These are phyloP conservation scores for Pitta sordida DNA, from an alignment of 2,113 vertebrate genomes.

Conservation along the genomic window DNA sequence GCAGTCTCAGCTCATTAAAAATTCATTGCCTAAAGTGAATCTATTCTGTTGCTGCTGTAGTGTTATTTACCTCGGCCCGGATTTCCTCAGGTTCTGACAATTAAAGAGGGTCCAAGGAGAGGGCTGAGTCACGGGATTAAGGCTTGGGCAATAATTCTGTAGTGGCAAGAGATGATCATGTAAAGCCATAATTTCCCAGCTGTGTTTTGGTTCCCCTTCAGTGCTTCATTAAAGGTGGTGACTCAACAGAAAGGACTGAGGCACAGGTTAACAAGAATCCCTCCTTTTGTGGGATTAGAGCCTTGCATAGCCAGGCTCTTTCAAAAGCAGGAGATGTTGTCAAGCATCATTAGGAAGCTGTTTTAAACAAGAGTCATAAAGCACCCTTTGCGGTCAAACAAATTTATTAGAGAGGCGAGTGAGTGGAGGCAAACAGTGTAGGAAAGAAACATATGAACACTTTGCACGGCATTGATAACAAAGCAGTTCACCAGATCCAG, in stretches of 20 bases:
- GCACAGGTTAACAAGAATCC: conserved; percentile 64
- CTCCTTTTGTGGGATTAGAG: conserved; percentile 66
- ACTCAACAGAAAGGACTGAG: conserved; percentile 56
- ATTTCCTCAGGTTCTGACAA: conserved; percentile 66
- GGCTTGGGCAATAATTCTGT: conserved; percentile 51
- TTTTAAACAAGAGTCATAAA: conserved; percentile 63
- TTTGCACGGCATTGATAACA: conserved; percentile 51
- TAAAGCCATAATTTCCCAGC: conserved; percentile 63
- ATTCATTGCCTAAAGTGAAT: conserved; percentile 65
- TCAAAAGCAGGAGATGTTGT: conserved; percentile 59
- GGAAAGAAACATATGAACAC: conserved; percentile 54
- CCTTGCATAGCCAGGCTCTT: conserved; percentile 25
- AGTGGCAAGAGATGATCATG: conserved; percentile 56
- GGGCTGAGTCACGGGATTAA: conserved; percentile 58
- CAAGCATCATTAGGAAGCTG: conserved; percentile 66
- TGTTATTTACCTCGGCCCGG: conserved; percentile 49
- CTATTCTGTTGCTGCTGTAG: conserved; percentile 40
- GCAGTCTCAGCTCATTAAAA: conserved; percentile 70
- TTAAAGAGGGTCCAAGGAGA: conserved; percentile 66
- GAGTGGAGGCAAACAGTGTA: conserved; percentile 31
- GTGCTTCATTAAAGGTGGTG: conserved; percentile 71
- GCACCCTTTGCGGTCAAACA: conserved; percentile 58
- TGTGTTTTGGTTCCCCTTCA: conserved; percentile 53
- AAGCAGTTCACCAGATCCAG: conserved; percentile 39
- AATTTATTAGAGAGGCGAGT: conserved; percentile 52